These are phyloP conservation scores for Ptychadena robeensis DNA, from an alignment of 2,797 vertebrate species.

Conservation along the genomic window DNA sequence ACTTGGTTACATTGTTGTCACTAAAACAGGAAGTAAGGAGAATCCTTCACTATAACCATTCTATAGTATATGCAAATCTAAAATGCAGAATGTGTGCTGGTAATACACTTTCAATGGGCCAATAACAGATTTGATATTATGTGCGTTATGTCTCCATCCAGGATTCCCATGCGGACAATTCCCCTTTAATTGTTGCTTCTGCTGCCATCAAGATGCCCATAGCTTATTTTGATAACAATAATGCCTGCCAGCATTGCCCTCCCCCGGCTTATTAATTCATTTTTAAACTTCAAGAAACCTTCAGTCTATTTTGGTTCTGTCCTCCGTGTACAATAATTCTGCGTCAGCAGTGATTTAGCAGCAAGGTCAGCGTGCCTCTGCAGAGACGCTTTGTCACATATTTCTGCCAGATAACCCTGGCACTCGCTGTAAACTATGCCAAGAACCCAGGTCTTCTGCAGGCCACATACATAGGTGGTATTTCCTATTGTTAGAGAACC, in stretches of 20 bases:
- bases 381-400: not conserved
- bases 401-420: constrained; percentile 14
- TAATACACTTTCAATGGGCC: not conserved
- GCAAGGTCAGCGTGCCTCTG: constrained; percentile 29
- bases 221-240: not conserved
- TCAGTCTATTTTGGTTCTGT: constrained; percentile 40
- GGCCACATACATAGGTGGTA: not conserved
- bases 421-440: not conserved
- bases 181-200: not conserved
- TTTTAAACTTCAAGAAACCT: constrained; percentile 42
- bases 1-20: not conserved
- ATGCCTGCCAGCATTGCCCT: not conserved
- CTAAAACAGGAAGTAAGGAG: not conserved
- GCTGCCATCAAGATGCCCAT: not conserved
- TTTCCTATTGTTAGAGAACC: not conserved
- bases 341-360: constrained; percentile 19
- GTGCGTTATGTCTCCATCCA: too few species aligned
- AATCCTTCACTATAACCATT: not conserved
- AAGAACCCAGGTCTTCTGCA: not conserved
- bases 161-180: not conserved
- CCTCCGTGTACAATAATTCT: constrained; percentile 23
- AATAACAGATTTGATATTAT: not conserved
- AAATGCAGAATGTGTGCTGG: not conserved
- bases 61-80: not conserved
- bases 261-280: constrained; percentile 42